phyloP scores from a whole-genome alignment of 2,797 vertebrate genomes.

The Anisognathus igniventris region DNA sequence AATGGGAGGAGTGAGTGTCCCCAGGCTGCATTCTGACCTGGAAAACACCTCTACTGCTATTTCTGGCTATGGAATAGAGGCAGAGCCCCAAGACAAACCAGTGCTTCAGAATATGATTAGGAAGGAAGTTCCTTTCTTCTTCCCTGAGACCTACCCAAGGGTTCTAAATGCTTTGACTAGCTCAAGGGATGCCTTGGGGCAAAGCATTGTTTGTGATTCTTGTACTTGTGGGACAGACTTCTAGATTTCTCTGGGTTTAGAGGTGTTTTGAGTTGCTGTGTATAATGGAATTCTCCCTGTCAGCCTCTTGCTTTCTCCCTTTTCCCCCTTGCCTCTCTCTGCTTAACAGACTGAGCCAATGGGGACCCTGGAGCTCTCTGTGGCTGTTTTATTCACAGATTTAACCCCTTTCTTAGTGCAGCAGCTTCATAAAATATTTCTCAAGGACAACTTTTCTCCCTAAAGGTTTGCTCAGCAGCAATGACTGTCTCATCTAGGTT shows the following conservation, averaged over 20 bases:
- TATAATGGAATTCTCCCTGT: not conserved
- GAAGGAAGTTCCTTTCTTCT: not conserved
- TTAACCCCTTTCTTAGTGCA: constrained; percentile 25
- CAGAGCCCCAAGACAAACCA: not conserved
- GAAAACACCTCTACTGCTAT: not conserved
- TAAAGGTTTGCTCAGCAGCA: constrained; percentile 50
- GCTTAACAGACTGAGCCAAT: not conserved
- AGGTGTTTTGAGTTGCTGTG: not conserved
- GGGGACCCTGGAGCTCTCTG: not conserved
- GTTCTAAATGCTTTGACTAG: not conserved
- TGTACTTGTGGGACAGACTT: not conserved
- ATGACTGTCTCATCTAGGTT: constrained; percentile 65
- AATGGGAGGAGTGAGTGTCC: not conserved
- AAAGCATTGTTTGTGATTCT: not conserved
- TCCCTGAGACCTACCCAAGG: not conserved
- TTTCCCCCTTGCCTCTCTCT: not conserved
- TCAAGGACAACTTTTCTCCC: constrained; percentile 68
- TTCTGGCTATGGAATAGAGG: not conserved
- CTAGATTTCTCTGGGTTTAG: not conserved
- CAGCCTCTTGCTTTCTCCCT: not conserved
- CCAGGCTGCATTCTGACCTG: not conserved
- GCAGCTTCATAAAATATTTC: constrained; percentile 64
- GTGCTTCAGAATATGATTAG: not conserved
- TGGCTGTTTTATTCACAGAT: constrained; percentile 54
- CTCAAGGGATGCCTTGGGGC: not conserved